Evolutionary conservation across 2,797 vertebrate species (phyloP).

Genomic region (Argentina silus): DNA sequence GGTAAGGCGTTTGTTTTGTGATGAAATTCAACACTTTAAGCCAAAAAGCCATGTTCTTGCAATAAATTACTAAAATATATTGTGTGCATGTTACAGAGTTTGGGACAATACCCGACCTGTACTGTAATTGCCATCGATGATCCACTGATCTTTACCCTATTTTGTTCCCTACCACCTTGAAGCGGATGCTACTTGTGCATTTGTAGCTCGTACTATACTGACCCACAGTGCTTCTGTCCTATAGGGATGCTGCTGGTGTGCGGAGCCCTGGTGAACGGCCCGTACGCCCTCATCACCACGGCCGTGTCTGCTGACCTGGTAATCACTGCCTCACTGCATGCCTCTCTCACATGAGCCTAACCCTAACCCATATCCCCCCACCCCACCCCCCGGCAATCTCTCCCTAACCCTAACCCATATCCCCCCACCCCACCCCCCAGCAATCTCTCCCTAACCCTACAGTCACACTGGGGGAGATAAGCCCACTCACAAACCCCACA

Average conservation of each 20-base stretch:
- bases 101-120: too few relatives aligned
- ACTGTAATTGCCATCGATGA: too few relatives aligned
- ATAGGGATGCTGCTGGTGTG: conserved; percentile 92
- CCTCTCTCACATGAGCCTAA: conserved; percentile 21
- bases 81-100: background rate
- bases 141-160: too few relatives aligned
- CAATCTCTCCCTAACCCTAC: background rate
- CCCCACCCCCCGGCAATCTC: background rate
- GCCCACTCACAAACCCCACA: background rate
- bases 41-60: background rate
- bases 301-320: conserved; percentile 97
- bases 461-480: background rate
- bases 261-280: conserved; percentile 92
- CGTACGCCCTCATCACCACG: conserved; percentile 95
- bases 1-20: conserved; percentile 59
- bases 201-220: too few relatives aligned
- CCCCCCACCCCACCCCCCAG: background rate
- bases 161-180: too few relatives aligned
- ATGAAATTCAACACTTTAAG: background rate
- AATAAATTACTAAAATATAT: background rate
- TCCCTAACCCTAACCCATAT: too few relatives aligned
- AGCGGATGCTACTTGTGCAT: too few relatives aligned
- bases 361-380: background rate
- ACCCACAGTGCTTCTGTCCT: background rate
- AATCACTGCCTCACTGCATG: conserved; percentile 50